A percentile compares a stretch with the other conserved stretches of the same genome.
phyloP scores from a whole-genome alignment of 35 echinoderm and acorn worm species.

The Lytechinus variegatus region DNA sequence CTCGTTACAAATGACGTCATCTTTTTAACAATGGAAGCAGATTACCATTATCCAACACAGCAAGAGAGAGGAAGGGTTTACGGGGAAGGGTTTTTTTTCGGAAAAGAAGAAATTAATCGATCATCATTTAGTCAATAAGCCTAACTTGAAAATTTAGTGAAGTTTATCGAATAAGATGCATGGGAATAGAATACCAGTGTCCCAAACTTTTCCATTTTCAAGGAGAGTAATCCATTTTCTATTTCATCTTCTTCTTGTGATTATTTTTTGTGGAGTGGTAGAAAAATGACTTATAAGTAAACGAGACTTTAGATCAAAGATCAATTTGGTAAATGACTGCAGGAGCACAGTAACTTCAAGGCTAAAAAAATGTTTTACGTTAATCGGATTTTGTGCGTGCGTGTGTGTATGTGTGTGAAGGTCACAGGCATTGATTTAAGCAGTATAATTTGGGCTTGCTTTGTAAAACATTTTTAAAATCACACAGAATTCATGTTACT shows the following conservation, averaged over 20 bases:
- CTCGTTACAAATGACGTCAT: background rate
- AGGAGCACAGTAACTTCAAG: background rate
- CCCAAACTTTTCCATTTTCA: background rate
- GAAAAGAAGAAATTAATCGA: background rate
- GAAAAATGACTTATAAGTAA: background rate
- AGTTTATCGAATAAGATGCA: background rate
- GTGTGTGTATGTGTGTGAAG: background rate
- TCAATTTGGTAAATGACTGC: background rate
- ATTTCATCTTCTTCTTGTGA: too few relatives aligned
- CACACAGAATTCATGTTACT: too few relatives aligned
- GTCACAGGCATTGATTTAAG: background rate
- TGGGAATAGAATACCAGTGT: background rate
- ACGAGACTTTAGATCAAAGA: background rate
- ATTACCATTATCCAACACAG: background rate
- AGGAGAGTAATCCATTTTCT: background rate
- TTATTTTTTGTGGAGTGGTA: too few relatives aligned
- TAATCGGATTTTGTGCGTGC: background rate
- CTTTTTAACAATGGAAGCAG: background rate
- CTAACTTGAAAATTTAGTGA: background rate
- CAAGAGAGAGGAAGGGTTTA: background rate
- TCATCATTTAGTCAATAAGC: background rate
- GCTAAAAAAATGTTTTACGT: background rate
- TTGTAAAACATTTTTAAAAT: too few relatives aligned
- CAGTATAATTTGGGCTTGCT: too few relatives aligned
- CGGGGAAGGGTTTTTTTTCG: background rate